Percentiles rank a stretch among this genome's conserved stretches.
phyloP scores from a whole-genome alignment of 2,888 invertebrate genomes.

The Neoitamus cyanurus region DNA sequence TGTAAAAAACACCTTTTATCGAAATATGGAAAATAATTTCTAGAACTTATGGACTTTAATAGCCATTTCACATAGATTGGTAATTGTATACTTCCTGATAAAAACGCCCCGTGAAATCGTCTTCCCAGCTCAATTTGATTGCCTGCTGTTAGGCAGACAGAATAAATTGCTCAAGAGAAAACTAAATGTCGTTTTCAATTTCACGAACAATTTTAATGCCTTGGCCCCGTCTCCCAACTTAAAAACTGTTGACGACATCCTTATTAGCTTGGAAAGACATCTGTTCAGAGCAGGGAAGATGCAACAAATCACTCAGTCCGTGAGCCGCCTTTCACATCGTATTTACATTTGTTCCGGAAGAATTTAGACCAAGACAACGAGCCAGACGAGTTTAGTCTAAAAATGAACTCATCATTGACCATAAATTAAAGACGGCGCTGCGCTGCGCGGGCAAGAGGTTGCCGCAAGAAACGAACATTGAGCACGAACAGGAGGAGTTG shows the following conservation, averaged over 20 bases:
- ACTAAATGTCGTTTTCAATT: background rate
- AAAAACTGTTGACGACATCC: background rate
- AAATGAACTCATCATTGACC: constrained; percentile 15
- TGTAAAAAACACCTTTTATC: no score
- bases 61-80: no score
- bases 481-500: background rate
- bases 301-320: constrained; percentile 12
- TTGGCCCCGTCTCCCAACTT: background rate
- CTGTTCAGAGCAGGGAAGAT: constrained; percentile 4
- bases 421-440: background rate
- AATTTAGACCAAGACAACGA: constrained; percentile 3
- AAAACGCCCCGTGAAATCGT: background rate
- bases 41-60: no score
- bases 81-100: background rate
- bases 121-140: background rate
- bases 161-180: background rate
- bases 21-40: no score
- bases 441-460: background rate
- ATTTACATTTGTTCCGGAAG: constrained; percentile 21
- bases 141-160: background rate
- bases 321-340: background rate
- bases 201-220: background rate
- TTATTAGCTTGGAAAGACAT: constrained; percentile 14
- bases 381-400: constrained; percentile 15
- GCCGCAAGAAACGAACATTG: background rate